Evolutionary conservation across 1,140 invertebrate species (phyloP), one percentile per base, ranked within the genome.

Genomic region (Brachionus angularis): DNA sequence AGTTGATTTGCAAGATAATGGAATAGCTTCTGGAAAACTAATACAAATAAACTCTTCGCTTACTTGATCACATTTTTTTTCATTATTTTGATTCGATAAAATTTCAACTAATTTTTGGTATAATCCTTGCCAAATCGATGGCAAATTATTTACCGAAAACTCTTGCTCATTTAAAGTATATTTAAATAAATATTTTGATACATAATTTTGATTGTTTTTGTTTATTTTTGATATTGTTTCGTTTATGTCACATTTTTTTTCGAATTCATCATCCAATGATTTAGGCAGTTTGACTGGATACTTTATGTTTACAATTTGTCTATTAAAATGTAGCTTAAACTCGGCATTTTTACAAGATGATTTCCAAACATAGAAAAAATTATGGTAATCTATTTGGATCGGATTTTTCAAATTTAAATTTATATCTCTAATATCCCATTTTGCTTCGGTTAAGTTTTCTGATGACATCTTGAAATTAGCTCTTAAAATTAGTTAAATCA

Each of bases 81-180:
- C 47, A 1, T 49, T 25, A 29, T 16, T 27, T 14, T 21, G n/a
- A 2, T 34, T 47, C 21, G 27, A 39, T 27, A 67, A 23, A 16
- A 67, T 34, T 14, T 36, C n/a, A 47, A 47, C 2, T 29, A 67
- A 34, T 8, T 18, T 47, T 29, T 4, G 3, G 10, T 50, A 34
- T 18, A 67, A n/a, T n/a, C 47, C 31, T 18, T 50, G 21, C 62
- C 62, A 67, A 10, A 34, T 36, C 10, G 21, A 18, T 34, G 62
- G 62, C 23, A 67, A n/a, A 67, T 33, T 12, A 10, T 33, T 16
- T 34, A 49, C 29, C 16, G 29, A 34, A 50, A 67, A 67, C 42
- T 67, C 62, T 50, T 67, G 42, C 23, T 67, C 62, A 50, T 67
- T 67, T 42, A 21, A 47, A 16, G 62, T 67, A 18, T 67, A 67